phyloP scores from a whole-genome alignment of 2,888 invertebrate genomes.

The Eupithecia exiguata region DNA sequence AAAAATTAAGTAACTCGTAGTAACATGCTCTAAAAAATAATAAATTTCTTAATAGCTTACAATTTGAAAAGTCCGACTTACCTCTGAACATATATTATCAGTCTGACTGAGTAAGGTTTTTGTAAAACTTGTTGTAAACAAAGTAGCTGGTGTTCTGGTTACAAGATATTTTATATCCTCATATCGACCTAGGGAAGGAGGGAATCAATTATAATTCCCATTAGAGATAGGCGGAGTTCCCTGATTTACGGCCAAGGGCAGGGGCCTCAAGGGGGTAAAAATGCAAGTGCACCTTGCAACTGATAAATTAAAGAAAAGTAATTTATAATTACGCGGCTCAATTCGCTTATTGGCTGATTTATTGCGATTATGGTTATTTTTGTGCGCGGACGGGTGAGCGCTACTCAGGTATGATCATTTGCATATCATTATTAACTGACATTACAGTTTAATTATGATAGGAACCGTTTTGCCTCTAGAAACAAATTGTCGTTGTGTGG shows the following conservation, averaged over 20 bases:
- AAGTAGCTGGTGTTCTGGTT: conserved; percentile 20
- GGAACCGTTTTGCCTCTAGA: background rate
- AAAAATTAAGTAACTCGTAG: too few species aligned
- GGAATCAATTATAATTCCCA: conserved; percentile 73
- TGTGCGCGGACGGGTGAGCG: background rate
- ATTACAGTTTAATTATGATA: background rate
- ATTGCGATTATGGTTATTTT: conserved; percentile 18
- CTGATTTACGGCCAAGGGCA: conserved; percentile 54
- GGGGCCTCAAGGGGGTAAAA: conserved; percentile 29
- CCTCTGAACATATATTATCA: background rate
- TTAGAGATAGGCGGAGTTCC: conserved; percentile 63
- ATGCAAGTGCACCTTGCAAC: conserved; percentile 42
- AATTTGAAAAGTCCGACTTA: background rate
- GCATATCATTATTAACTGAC: conserved; percentile 3
- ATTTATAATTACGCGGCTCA: conserved; percentile 29
- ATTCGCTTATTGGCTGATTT: conserved; percentile 28
- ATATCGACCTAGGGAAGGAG: conserved; percentile 49
- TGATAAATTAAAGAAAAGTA: conserved; percentile 32
- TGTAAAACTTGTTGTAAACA: conserved; percentile 26
- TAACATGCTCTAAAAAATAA: too few species aligned
- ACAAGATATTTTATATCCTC: conserved; percentile 29
- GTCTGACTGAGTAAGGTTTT: background rate
- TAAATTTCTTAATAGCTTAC: too few species aligned
- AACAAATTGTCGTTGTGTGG: background rate
- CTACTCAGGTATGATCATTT: background rate